Evolutionary conservation across 2,797 vertebrate genomes (phyloP).

Genomic region (Pitangus sulphuratus): DNA sequence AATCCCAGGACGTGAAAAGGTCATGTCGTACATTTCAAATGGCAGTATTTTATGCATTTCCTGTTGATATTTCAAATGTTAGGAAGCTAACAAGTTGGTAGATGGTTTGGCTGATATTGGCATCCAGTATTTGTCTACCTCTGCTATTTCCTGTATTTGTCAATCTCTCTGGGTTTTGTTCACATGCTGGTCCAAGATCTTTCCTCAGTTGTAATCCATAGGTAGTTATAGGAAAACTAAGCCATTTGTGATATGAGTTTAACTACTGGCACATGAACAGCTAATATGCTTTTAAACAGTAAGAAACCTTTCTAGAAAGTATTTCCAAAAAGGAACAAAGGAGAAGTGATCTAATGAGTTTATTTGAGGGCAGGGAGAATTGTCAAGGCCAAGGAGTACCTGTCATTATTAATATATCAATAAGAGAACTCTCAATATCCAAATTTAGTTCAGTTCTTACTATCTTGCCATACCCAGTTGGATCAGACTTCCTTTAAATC

Average conservation of each 20-base stretch:
- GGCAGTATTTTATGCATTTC: background rate
- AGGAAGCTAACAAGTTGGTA: background rate
- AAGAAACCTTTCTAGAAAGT: background rate
- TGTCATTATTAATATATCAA: background rate
- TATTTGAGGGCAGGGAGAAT: background rate
- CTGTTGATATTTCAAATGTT: background rate
- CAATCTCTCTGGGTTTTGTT: background rate
- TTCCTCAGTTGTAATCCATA: background rate
- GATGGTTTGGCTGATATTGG: background rate
- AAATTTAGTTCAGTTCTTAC: background rate
- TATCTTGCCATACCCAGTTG: background rate
- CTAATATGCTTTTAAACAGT: rapidly evolving
- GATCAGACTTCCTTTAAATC: background rate
- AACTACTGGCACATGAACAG: background rate
- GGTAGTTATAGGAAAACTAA: background rate
- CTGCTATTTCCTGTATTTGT: background rate
- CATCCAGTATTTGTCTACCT: background rate
- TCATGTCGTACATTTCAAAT: background rate
- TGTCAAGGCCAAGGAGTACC: background rate
- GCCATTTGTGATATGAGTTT: background rate
- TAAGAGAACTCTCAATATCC: background rate
- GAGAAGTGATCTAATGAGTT: background rate
- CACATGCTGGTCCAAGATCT: background rate
- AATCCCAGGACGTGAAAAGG: background rate
- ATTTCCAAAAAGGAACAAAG: background rate